Conservation (phyloP, 2,888 invertebrate species). For the Hofmannophila pseudospretella region DNA sequence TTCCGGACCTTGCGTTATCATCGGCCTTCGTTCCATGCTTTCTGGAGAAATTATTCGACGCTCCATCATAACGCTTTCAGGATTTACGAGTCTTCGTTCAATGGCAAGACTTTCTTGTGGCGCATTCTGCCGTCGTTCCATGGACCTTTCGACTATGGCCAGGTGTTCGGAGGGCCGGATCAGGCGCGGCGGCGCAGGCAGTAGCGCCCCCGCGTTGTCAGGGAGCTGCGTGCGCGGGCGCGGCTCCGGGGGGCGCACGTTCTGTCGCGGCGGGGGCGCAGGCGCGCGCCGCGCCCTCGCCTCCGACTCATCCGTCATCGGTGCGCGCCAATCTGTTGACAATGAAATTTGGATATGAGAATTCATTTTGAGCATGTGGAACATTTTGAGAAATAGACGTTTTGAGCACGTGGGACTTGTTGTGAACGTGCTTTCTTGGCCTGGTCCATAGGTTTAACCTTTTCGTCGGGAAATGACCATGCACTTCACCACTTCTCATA, state of each 20-base stretch:
- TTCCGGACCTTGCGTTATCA: neutral
- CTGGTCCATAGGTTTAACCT: too few relatives aligned
- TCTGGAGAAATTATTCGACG: neutral
- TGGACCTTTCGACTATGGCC: constrained; percentile 47
- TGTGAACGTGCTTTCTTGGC: too few relatives aligned
- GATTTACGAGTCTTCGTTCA: neutral
- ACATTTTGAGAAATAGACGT: too few relatives aligned
- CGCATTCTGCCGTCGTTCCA: constrained; percentile 4
- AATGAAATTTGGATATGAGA: constrained; percentile 16
- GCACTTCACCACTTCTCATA: too few relatives aligned
- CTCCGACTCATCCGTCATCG: constrained; percentile 70
- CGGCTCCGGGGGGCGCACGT: constrained; percentile 49
- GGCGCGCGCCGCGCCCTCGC: constrained; percentile 58
- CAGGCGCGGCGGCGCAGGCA: constrained; percentile 51
- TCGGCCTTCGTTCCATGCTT: neutral
- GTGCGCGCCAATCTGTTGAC: constrained; percentile 70
- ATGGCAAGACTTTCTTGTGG: neutral
- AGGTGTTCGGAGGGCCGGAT: constrained; percentile 68
- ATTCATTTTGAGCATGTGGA: neutral
- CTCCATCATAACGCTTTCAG: neutral
- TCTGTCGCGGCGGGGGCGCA: constrained; percentile 56
- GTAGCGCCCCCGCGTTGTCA: constrained; percentile 15
- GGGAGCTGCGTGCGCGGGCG: constrained; percentile 38
- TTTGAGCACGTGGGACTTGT: too few relatives aligned
- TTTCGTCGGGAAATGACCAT: too few relatives aligned